These are phyloP conservation scores for Scaptomyza cyrtandrae DNA, from an alignment of 2,888 invertebrate genomes.

Conservation along the genomic window DNA sequence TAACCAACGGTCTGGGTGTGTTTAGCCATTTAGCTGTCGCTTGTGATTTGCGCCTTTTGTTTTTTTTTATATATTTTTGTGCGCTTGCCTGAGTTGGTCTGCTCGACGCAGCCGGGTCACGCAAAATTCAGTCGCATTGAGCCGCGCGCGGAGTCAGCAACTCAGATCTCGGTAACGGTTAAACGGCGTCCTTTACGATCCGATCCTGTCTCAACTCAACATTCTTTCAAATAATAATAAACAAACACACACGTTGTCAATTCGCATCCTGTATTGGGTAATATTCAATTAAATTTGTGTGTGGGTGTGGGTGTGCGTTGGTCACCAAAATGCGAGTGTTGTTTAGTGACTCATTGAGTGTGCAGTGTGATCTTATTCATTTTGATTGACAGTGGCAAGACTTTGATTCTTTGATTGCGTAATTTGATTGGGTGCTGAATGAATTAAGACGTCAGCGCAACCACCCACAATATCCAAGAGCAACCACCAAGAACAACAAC, in stretches of 20 bases:
- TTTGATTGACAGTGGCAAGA: constrained; percentile 64
- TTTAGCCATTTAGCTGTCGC: constrained; percentile 61
- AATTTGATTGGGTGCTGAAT: constrained; percentile 77
- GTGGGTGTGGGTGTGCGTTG: not conserved
- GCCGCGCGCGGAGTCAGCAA: constrained; percentile 82
- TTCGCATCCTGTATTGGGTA: constrained; percentile 45
- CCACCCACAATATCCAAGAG: constrained; percentile 38
- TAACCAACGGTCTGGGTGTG: constrained; percentile 60
- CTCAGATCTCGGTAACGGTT: constrained; percentile 54
- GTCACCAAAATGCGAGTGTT: constrained; percentile 45
- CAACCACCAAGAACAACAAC: constrained; percentile 7
- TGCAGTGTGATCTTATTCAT: constrained; percentile 15
- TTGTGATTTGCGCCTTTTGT: constrained; percentile 72
- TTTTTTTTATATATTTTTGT: constrained; percentile 55
- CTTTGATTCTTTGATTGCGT: constrained; percentile 69
- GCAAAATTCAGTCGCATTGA: constrained; percentile 82
- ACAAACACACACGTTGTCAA: not conserved
- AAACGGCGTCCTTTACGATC: constrained; percentile 8
- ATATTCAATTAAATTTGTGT: not conserved
- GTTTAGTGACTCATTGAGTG: constrained; percentile 41
- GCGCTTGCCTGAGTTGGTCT: constrained; percentile 56
- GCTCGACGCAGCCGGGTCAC: constrained; percentile 73
- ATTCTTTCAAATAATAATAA: not conserved
- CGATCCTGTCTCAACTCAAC: not conserved
- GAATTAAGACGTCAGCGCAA: constrained; percentile 76